Base-by-base conservation (phyloP, 1,140 invertebrate genomes). In the Caerostris darwini region DNA sequence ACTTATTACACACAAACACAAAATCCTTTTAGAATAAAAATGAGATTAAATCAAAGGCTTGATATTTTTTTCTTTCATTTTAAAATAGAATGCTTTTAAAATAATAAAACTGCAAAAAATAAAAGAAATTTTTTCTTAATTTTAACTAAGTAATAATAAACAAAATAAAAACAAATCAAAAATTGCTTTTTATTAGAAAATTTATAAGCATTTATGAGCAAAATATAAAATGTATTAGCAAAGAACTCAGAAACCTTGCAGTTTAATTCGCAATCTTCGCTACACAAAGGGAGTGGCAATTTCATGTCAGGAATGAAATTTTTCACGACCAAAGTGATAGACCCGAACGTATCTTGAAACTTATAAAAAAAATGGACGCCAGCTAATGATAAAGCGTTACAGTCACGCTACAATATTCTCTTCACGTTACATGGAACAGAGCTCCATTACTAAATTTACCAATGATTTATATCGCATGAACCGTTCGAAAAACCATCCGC, bases 371-470 rank as follows among this genome's bases (percentile, higher is more conserved):
- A 58, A 7, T 10, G 57, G 88, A 71, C 53, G 82, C n/a, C 69
- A 69, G 67, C n/a, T 61, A 17, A 53, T 85, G 90, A 85, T 92
- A 85, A 85, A 91, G 90, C 50, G 71, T 82, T 81, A 14, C 8
- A 64, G 90, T 92, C 90, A 92, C 90, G 90, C 81, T 67, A 92
- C 56, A 64, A 8, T 19, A 90, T 90, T 93, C 92, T 67, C 34
- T 61, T 83, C 83, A 87, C 90, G 59, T 83, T 64, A 82, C 90
- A 83, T 8, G 6, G 19, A 92, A 83, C 50, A 64, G 67, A 64
- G 34, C 61, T 53, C 92, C 61, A 93, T 93, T 93, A 93, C 92
- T 93, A 93, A 93, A 93, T 87, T 71, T 77, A 59, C 61, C 64
- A 53, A 87, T 93, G 92, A 93, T 93, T 93, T 93, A 93, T 93